Evolutionary conservation across 1,140 invertebrate genomes (phyloP).

Genomic region (Eulimnadia texana): DNA sequence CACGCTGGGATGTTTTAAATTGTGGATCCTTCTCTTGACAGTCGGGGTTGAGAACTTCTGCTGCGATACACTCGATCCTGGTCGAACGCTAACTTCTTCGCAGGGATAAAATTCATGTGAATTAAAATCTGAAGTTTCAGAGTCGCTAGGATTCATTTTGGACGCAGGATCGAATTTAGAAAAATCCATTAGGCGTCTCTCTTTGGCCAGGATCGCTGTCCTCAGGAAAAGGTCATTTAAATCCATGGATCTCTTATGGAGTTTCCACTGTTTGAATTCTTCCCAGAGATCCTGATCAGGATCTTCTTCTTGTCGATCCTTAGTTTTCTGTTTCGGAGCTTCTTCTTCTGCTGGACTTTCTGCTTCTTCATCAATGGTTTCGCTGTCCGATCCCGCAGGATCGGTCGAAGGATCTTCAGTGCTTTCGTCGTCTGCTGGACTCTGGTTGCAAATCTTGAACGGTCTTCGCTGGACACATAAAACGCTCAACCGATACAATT

Average conservation of each 20-base stretch:
- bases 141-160: background rate
- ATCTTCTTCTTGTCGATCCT: background rate
- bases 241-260: background rate
- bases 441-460: background rate
- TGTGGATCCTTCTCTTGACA: background rate
- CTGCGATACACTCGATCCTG: background rate
- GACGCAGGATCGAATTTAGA: background rate
- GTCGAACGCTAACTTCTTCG: background rate
- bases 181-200: background rate
- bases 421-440: background rate
- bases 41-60: background rate
- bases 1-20: background rate
- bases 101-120: background rate
- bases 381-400: too few species aligned
- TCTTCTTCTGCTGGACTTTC: background rate
- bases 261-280: background rate
- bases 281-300: background rate
- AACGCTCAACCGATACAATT: conserved; percentile 67
- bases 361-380: too few species aligned
- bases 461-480: background rate
- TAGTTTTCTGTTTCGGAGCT: background rate
- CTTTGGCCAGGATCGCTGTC: background rate
- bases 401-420: background rate
- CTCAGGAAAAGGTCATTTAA: background rate
- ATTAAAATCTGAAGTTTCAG: background rate